These are phyloP conservation scores for Vireo griseus DNA, from an alignment of 2,797 vertebrate species.

Conservation along the genomic window DNA sequence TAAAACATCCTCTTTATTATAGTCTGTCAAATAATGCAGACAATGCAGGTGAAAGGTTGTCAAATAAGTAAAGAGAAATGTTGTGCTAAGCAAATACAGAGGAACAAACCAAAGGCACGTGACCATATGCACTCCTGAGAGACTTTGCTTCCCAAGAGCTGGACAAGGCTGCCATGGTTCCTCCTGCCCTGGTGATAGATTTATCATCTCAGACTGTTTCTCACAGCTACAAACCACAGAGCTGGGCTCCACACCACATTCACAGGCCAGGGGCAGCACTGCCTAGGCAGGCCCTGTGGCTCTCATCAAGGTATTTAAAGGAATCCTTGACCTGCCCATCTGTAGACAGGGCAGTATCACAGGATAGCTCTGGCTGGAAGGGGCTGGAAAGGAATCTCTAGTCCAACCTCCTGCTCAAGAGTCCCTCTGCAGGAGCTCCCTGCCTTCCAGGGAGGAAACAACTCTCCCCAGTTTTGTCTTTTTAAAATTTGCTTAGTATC, in stretches of 20 bases:
- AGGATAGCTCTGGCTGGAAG: not conserved
- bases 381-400: not conserved
- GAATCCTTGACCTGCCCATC: not conserved
- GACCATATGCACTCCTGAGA: not conserved
- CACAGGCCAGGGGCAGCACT: not conserved
- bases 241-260: not conserved
- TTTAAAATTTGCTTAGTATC: not conserved
- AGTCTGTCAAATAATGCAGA: conserved; percentile 15
- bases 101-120: not conserved
- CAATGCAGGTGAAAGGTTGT: conserved; percentile 27
- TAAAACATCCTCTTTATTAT: conserved; percentile 24
- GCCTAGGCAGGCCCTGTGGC: fast-evolving
- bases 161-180: fast-evolving
- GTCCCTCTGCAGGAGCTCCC: not conserved
- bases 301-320: not conserved
- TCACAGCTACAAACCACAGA: not conserved
- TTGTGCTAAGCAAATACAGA: not conserved
- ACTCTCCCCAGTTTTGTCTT: not conserved
- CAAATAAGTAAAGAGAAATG: not conserved
- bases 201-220: not conserved
- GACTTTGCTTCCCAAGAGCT: not conserved
- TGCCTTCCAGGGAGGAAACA: not conserved
- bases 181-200: not conserved
- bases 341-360: not conserved
- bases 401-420: not conserved